Evolutionary conservation across 2,888 invertebrate genomes (phyloP), one percentile per base, ranked within the genome.

Genomic region (Plebejus melissa): DNA sequence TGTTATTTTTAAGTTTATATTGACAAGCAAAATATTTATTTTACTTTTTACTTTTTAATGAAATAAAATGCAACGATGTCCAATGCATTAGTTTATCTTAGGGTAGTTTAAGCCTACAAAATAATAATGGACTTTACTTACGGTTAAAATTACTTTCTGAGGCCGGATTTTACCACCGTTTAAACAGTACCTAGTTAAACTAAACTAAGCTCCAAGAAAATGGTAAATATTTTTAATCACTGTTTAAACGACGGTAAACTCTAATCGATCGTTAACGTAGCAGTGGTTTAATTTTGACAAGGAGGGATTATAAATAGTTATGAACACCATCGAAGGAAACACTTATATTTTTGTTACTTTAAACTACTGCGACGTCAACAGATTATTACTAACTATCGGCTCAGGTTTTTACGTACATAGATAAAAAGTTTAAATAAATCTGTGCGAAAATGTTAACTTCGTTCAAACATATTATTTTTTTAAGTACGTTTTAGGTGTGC

Each of bases 51-150:
- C 58, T 58, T 58, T 7, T 65, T 65, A 13, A 32, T 32, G 16
- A 13, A 65, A 41, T 13, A 71, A 9, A 28, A 9, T 22, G 41
- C 46, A 71, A n/a, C 16, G 11, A 32, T 71, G 46, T 71, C 32
- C 28, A 13, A 72, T 72, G 72, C 72, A 11, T 16, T 54, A 72
- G 72, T 50, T 50, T 72, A 54, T 50, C 72, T 72, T 6, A 54
- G 50, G 54, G 32, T 72, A 7, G 32, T 16, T 72, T 54, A 46
- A 54, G 50, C 32, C 79, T 79, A 80, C 78, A 79, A 78, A 76
- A 79, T 77, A 80, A 81, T 76, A 11, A 74, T 82, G 80, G 82
- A 82, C 80, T 80, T 79, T 76, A 78, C 74, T 79, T 79, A 75
- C 28, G 41, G 57, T 77, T 36, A 46, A 71, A 38, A 57, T 11